Conservation (phyloP, 2,797 vertebrate species). For the Acanthopagrus latus region DNA sequence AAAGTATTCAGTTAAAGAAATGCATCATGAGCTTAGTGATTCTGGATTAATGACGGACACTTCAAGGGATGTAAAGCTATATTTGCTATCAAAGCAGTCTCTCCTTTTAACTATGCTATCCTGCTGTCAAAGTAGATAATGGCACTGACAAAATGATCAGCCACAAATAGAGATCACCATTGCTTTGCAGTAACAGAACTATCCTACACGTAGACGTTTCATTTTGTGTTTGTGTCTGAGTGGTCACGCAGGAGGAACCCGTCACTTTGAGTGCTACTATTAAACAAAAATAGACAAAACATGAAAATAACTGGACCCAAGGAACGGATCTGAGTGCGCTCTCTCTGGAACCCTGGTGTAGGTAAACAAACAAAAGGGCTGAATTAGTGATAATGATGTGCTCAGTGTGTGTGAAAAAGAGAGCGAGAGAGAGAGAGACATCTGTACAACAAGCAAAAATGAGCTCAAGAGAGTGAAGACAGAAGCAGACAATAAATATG, state of each 20-base stretch:
- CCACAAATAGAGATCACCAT: no score
- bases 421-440: neutral
- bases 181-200: no score
- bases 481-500: neutral
- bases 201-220: no score
- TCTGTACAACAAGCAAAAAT: conserved; percentile 16
- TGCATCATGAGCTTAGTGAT: neutral
- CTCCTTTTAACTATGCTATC: neutral
- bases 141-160: no score
- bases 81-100: neutral
- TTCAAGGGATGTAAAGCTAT: neutral
- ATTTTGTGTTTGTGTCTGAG: neutral
- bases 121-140: neutral
- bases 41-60: neutral
- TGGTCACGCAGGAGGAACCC: neutral
- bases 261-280: neutral
- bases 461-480: neutral
- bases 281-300: neutral
- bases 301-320: conserved; percentile 11
- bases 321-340: neutral
- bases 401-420: neutral
- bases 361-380: conserved; percentile 13
- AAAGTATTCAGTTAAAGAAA: neutral
- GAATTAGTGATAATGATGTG: conserved; percentile 8
- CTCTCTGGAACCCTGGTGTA: conserved; percentile 9